phyloP scores from a whole-genome alignment of 2,113 vertebrate genomes.

The Neogobius melanostomus region DNA sequence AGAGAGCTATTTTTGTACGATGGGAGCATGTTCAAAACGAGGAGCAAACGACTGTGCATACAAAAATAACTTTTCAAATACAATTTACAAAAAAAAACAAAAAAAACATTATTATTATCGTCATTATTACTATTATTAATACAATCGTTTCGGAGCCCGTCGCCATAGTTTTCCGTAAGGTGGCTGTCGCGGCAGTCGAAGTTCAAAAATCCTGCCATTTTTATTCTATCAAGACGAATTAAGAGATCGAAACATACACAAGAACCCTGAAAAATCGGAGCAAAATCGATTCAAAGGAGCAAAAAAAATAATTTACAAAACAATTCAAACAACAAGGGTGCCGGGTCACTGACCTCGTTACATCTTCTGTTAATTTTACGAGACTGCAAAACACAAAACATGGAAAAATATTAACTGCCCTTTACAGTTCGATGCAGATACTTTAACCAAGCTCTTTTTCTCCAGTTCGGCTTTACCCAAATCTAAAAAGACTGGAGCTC shows the following conservation, averaged over 20 bases:
- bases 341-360: slow-evolving; percentile 89
- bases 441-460: too few relatives aligned
- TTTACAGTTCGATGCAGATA: slow-evolving; percentile 87
- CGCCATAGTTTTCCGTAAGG: slow-evolving; percentile 78
- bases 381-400: slow-evolving; percentile 81
- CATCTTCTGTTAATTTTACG: slow-evolving; percentile 96
- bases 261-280: slow-evolving; percentile 83
- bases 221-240: slow-evolving; percentile 46
- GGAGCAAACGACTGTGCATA: slow-evolving; percentile 84
- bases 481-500: too few relatives aligned
- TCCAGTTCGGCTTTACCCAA: too few relatives aligned
- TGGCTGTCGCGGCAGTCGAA: slow-evolving; percentile 57
- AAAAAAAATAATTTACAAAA: slow-evolving; percentile 97
- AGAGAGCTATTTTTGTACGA: background rate
- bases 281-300: slow-evolving; percentile 74
- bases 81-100: slow-evolving; percentile 91
- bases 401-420: slow-evolving; percentile 93
- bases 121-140: slow-evolving; percentile 77
- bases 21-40: background rate
- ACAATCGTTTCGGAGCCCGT: slow-evolving; percentile 86
- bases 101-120: slow-evolving; percentile 63
- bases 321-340: slow-evolving; percentile 78
- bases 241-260: slow-evolving; percentile 50
- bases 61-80: slow-evolving; percentile 99
- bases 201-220: slow-evolving; percentile 75